Evolutionary conservation across 2,113 vertebrate genomes (phyloP), one percentile per base, ranked within the genome.

Genomic region (Gallinago paraguaiae): DNA sequence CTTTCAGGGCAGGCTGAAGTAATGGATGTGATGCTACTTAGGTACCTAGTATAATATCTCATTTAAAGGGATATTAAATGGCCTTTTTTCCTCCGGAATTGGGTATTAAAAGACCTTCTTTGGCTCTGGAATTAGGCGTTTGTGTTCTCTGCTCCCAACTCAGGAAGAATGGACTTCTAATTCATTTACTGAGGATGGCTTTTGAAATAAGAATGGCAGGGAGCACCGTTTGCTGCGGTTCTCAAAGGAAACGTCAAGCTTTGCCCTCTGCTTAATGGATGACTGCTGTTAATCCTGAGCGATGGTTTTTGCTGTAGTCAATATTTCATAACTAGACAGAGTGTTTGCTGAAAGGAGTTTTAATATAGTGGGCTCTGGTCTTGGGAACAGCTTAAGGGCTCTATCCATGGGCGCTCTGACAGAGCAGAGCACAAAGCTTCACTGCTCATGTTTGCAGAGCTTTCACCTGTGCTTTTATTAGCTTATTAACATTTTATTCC

Each of bases 301-400:
- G 37, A 35, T 63, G 71, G 31, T 76, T 86, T 74, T 83, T 12
- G 13, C 57, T 86, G 56, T 70, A 39, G 48, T 88, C 90, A 81
- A 68, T 88, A 86, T 92, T 94, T 96, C 45, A 48, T 81, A 83
- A 50, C 56, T 23, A 25, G 43, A 33, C 33, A 86, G 82, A 61
- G 20, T 71, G 30, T 81, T 94, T 86, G 68, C 88, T 90, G 56
- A 88, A 54, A 39, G 43, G 72, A 74, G 17, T 86, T 93, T 82
- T 88, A 70, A 78, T 78, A 35, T 24, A 54, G 50, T 43, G 71
- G 28, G 50, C 63, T 68, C 63, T 79, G 53, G 45, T 74, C 59
- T 93, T 2, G 1, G 81, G 39, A 88, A 8, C 56, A 67, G 37
- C 37, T 61, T 37, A 77, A 70, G 54, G 53, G 35, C 65, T 84